Conservation (phyloP, 2,797 vertebrate species). For the Gadopsis marmoratus region DNA sequence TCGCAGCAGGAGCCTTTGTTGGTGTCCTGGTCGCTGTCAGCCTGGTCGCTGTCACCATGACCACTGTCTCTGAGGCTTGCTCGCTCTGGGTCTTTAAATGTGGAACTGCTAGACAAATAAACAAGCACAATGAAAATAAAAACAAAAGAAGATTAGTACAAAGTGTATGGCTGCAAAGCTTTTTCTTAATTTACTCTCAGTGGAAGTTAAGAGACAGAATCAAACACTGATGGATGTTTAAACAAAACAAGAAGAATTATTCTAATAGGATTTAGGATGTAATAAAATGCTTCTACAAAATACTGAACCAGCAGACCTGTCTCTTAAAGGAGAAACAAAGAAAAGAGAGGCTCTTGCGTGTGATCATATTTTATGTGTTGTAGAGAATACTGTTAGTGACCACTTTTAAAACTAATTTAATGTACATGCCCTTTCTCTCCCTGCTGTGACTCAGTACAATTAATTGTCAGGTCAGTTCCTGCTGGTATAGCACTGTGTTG, state of each 20-base stretch:
- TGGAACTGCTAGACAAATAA: conserved; percentile 91
- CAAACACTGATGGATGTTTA: conserved; percentile 48
- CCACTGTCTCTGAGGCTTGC: conserved; percentile 99
- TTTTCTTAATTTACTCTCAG: not conserved
- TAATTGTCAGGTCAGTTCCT: conserved; percentile 40
- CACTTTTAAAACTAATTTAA: conserved; percentile 50
- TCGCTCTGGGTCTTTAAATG: conserved; percentile 99
- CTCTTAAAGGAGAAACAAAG: conserved; percentile 4
- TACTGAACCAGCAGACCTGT: not conserved
- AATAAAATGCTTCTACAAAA: conserved; percentile 34
- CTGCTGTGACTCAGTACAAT: conserved; percentile 31
- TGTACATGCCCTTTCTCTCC: not conserved
- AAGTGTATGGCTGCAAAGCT: not conserved
- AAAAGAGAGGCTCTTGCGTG: not conserved
- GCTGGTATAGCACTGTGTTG: conserved; percentile 15
- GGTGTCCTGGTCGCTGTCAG: conserved; percentile 99
- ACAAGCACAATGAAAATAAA: not conserved
- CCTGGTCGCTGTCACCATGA: conserved; percentile 99
- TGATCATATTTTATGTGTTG: conserved; percentile 20
- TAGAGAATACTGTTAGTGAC: conserved; percentile 24
- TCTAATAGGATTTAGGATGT: conserved; percentile 39
- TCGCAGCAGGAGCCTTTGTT: conserved; percentile 99
- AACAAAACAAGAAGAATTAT: conserved; percentile 31
- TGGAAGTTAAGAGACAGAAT: conserved; percentile 22
- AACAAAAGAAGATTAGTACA: not conserved